Evolutionary conservation across 2,113 vertebrate genomes (phyloP).

Genomic region (Lagopus leucura): DNA sequence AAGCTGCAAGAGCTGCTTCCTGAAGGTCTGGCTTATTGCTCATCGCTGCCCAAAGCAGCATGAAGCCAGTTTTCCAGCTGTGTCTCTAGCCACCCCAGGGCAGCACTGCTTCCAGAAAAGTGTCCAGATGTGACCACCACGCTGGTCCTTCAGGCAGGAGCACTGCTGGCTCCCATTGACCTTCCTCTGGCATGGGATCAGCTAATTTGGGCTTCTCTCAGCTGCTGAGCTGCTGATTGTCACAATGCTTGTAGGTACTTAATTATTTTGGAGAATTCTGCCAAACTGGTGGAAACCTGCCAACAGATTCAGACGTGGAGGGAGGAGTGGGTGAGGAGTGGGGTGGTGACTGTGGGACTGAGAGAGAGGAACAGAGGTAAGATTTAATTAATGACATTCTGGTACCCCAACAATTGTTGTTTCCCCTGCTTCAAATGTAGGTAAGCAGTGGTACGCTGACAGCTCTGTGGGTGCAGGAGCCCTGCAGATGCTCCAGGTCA

Average conservation of each 20-base stretch:
- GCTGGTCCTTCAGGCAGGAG: neutral
- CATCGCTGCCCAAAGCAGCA: neutral
- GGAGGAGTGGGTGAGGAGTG: neutral
- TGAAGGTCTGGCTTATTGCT: neutral
- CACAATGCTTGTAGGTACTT: neutral
- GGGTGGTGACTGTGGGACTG: neutral
- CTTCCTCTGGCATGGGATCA: neutral
- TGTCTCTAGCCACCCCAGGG: neutral
- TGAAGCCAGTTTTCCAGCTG: neutral
- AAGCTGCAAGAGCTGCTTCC: neutral
- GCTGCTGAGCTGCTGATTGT: neutral
- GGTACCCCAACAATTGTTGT: neutral
- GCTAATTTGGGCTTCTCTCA: neutral
- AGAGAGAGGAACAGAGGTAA: neutral
- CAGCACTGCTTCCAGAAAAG: neutral
- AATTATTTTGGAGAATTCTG: neutral
- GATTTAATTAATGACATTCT: conserved; percentile 36
- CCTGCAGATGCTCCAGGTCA: too few species aligned
- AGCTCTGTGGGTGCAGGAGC: conserved; percentile 7
- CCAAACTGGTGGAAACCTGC: neutral
- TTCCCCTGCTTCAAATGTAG: neutral
- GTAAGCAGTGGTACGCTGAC: neutral
- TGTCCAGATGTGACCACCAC: neutral
- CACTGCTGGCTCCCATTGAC: accelerated
- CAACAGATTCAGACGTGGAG: neutral